Evolutionary conservation across 2,113 vertebrate species (phyloP), one percentile per base, ranked within the genome.

Genomic region (Notothenia coriiceps): DNA sequence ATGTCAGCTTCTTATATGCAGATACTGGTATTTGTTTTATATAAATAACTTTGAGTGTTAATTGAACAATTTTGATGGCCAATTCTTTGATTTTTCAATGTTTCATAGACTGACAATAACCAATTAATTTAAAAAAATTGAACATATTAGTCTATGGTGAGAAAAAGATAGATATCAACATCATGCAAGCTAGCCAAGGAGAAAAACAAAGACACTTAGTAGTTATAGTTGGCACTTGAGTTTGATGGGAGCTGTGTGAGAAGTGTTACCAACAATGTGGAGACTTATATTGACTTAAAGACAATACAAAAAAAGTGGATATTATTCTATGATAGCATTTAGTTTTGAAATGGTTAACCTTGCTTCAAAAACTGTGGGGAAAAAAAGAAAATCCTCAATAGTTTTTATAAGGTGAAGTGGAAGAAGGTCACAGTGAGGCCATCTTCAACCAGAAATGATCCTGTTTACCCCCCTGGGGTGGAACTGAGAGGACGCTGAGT

Each of bases 401-500:
- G 11, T 64, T 54, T 29, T 18, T 44, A 51, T 22, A 59, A 67
- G 25, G 54, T 18, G 12, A 68, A 17, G 81, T 55, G 63, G 70
- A 20, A 72, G 84, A 70, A 46, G 86, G 89, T 93, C 90, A 82
- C 5, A 18, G 57, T 3, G 71, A 86, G 92, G 83, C 25, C 87
- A 66, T 49, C 50, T 29, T 75, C 82, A 87, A 89, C 90, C 84
- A 86, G 85, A 87, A 82, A 70, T 70, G 35, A 89, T 87, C 86
- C 86, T 74, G 83, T 85, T 91, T 74, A 85, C 75, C 81, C 79
- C 74, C 35, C 60, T 55, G 72, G 43, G 77, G 86, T 82, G 85
- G 80, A 87, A 79, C 86, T 73, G 80, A 87, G 87, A 93, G 94
- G 95, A 93, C 94, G 96, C 85, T 63, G 95, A 95, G 93, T 94